A percentile compares a stretch with the other conserved stretches of the same genome.
Evolutionary conservation across 1,140 invertebrate species (phyloP).

Genomic region (Zaprionus gabonicus): DNA sequence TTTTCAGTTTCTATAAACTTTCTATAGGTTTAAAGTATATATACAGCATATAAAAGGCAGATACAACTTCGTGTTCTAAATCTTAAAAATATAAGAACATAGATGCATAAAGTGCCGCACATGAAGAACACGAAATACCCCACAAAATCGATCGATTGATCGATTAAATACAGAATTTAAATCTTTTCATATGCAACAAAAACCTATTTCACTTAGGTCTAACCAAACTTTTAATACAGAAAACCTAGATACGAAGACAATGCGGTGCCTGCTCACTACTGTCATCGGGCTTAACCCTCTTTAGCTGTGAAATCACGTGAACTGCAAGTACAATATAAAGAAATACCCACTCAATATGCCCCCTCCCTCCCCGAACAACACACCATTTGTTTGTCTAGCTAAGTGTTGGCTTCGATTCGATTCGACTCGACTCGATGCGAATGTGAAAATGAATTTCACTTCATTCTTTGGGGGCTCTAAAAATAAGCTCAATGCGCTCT

Average conservation of each 20-base stretch:
- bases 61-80: too few relatives aligned
- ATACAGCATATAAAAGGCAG: too few relatives aligned
- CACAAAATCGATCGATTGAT: too few relatives aligned
- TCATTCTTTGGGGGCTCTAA: slow-evolving; percentile 27
- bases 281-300: not conserved
- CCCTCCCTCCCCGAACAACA: not conserved
- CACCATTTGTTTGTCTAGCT: slow-evolving; percentile 60
- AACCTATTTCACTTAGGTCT: not conserved
- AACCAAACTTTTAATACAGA: not conserved
- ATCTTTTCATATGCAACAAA: too few relatives aligned
- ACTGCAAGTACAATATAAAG: slow-evolving; percentile 1
- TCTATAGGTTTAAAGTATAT: too few relatives aligned
- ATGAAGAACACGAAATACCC: too few relatives aligned
- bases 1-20: too few relatives aligned
- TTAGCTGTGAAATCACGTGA: not conserved
- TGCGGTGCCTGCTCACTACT: not conserved
- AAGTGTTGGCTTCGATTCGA: slow-evolving; percentile 54
- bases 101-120: too few relatives aligned
- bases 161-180: too few relatives aligned
- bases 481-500: slow-evolving; percentile 47
- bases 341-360: not conserved
- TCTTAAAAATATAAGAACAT: too few relatives aligned
- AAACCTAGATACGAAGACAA: not conserved
- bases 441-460: slow-evolving; percentile 56
- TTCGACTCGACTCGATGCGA: slow-evolving; percentile 9